phyloP scores from a whole-genome alignment of 2,888 invertebrate species.

The Isotomurus palustris region DNA sequence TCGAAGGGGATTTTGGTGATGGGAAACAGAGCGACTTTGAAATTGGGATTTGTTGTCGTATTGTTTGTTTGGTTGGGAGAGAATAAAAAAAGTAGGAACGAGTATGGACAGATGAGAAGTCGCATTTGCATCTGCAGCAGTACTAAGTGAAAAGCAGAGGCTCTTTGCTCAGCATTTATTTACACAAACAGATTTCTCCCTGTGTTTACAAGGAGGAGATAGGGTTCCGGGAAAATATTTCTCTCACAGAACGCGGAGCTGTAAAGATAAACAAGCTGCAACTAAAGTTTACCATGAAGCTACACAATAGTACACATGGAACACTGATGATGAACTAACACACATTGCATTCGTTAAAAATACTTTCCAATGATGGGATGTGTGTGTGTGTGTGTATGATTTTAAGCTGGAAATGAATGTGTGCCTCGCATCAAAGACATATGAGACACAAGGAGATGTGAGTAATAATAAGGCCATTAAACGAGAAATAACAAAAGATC shows the following conservation, averaged over 20 bases:
- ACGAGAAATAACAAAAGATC: too few species aligned
- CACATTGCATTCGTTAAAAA: too few species aligned
- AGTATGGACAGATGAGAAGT: slow-evolving; percentile 19
- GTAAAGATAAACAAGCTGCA: slow-evolving; percentile 38
- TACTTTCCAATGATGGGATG: too few species aligned
- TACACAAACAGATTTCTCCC: slow-evolving; percentile 35
- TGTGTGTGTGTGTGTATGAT: too few species aligned
- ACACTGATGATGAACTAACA: too few species aligned
- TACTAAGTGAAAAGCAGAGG: slow-evolving; percentile 28
- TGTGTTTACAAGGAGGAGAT: slow-evolving; percentile 35
- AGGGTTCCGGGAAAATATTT: slow-evolving; percentile 32
- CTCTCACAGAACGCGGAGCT: slow-evolving; percentile 21
- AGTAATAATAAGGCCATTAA: not conserved
- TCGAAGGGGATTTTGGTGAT: not conserved
- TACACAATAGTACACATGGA: too few species aligned
- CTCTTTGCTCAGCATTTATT: slow-evolving; percentile 36
- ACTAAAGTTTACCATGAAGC: slow-evolving; percentile 28
- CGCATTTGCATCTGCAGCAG: slow-evolving; percentile 31
- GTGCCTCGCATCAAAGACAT: too few species aligned
- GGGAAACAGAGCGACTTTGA: not conserved
- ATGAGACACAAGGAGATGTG: too few species aligned
- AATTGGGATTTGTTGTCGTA: not conserved
- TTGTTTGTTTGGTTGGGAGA: not conserved
- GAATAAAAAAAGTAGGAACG: not conserved
- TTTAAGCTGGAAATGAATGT: too few species aligned